These are phyloP conservation scores for Ascaphus truei DNA, from an alignment of 2,113 vertebrate genomes.

Conservation along the genomic window DNA sequence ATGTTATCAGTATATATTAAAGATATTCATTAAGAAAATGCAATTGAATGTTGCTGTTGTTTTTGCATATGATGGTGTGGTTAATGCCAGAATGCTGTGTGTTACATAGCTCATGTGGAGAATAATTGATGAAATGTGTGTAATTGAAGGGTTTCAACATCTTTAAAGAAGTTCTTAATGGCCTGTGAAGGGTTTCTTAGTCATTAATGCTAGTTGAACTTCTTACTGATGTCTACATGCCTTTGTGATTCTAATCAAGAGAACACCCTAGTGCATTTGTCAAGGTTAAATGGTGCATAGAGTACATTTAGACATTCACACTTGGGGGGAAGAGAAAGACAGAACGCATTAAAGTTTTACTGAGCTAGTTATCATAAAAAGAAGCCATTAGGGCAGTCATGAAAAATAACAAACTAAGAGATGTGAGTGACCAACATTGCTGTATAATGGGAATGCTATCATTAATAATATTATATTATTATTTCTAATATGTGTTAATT, in stretches of 20 bases:
- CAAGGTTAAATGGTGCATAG: conserved; percentile 52
- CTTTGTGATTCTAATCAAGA: conserved; percentile 55
- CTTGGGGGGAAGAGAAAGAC: background rate
- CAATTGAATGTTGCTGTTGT: background rate
- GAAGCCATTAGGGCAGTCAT: background rate
- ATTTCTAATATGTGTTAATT: too few relatives aligned
- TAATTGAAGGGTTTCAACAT: conserved; percentile 6
- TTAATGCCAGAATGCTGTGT: conserved; percentile 5
- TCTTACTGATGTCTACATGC: conserved; percentile 1
- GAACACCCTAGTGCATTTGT: conserved; percentile 46
- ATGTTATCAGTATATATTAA: too few relatives aligned
- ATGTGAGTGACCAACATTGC: too few relatives aligned
- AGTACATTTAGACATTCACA: conserved; percentile 36
- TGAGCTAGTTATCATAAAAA: conserved; percentile 19
- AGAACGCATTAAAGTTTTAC: conserved; percentile 7
- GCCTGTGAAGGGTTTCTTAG: conserved; percentile 17
- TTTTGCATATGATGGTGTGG: too few relatives aligned
- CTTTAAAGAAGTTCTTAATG: conserved; percentile 32
- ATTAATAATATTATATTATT: too few relatives aligned
- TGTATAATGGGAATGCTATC: too few relatives aligned
- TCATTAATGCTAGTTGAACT: background rate
- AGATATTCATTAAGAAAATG: too few relatives aligned
- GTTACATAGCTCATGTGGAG: too few relatives aligned
- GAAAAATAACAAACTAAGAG: background rate
- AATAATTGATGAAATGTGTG: conserved; percentile 11